phyloP scores from a whole-genome alignment of 2,797 vertebrate species.

The Menidia menidia region DNA sequence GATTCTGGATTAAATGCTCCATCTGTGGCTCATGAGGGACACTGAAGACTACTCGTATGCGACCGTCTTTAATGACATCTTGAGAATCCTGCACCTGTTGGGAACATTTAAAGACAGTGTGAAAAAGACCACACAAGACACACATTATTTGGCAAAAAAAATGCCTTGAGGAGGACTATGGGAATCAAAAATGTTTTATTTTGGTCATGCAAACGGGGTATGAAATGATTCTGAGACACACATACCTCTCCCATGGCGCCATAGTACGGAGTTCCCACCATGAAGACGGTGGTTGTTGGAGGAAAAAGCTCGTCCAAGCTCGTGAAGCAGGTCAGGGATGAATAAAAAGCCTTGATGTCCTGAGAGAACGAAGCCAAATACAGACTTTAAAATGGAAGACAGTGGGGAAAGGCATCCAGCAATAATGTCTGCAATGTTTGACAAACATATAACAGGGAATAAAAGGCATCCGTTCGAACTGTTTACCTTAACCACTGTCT shows the following conservation, averaged over 20 bases:
- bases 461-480: too few relatives aligned
- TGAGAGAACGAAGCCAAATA: slow-evolving; percentile 11
- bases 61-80: slow-evolving; percentile 94
- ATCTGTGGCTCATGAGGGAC: slow-evolving; percentile 94
- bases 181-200: neutral
- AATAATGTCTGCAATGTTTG: neutral
- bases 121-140: too few relatives aligned
- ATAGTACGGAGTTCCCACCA: slow-evolving; percentile 96
- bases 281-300: slow-evolving; percentile 88
- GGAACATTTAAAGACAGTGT: neutral
- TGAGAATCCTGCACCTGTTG: slow-evolving; percentile 93
- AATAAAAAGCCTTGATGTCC: slow-evolving; percentile 93
- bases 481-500: slow-evolving; percentile 90
- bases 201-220: neutral
- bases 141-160: neutral
- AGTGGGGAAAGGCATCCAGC: too few relatives aligned
- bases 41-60: slow-evolving; percentile 93
- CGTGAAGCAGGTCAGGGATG: slow-evolving; percentile 85
- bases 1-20: slow-evolving; percentile 94
- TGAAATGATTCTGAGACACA: neutral
- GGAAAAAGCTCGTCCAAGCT: slow-evolving; percentile 93
- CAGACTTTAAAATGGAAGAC: too few relatives aligned
- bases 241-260: slow-evolving; percentile 94
- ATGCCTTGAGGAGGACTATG: neutral
- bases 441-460: too few relatives aligned